These are phyloP conservation scores for Lithosia quadra DNA, from an alignment of 2,888 invertebrate species.

Conservation along the genomic window DNA sequence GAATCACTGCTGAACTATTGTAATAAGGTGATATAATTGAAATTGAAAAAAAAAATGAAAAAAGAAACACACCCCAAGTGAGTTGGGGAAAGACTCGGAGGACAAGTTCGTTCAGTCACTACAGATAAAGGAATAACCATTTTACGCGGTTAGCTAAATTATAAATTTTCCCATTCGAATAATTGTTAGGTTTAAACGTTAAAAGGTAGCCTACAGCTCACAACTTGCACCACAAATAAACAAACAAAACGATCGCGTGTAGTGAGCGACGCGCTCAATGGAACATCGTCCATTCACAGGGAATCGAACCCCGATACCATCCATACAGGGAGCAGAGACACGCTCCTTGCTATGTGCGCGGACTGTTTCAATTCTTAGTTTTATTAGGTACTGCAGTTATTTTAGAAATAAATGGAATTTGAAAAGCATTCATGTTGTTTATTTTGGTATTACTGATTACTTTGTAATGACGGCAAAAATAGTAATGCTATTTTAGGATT, in stretches of 20 bases:
- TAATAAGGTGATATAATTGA: too few species aligned
- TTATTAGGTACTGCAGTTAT: slow-evolving; percentile 34
- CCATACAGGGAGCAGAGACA: slow-evolving; percentile 60
- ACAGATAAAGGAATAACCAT: too few species aligned
- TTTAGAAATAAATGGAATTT: slow-evolving; percentile 26
- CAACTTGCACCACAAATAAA: slow-evolving; percentile 51
- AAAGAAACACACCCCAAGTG: too few species aligned
- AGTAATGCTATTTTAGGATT: neutral
- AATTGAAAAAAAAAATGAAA: too few species aligned
- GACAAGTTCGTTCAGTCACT: too few species aligned
- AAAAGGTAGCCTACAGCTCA: too few species aligned
- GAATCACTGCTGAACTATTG: too few species aligned
- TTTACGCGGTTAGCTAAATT: too few species aligned
- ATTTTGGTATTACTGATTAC: neutral
- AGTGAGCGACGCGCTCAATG: slow-evolving; percentile 61
- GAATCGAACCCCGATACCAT: slow-evolving; percentile 65
- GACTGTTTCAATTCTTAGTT: slow-evolving; percentile 33
- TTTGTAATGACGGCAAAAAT: neutral
- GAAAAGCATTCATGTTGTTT: neutral
- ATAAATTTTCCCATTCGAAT: too few species aligned
- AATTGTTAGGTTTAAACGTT: too few species aligned
- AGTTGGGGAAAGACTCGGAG: too few species aligned
- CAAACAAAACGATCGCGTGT: slow-evolving; percentile 59
- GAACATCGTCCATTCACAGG: slow-evolving; percentile 68
- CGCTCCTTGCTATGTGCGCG: slow-evolving; percentile 48